Conservation (phyloP, 1,140 invertebrate species). For the Daktulosphaira vitifoliae region DNA sequence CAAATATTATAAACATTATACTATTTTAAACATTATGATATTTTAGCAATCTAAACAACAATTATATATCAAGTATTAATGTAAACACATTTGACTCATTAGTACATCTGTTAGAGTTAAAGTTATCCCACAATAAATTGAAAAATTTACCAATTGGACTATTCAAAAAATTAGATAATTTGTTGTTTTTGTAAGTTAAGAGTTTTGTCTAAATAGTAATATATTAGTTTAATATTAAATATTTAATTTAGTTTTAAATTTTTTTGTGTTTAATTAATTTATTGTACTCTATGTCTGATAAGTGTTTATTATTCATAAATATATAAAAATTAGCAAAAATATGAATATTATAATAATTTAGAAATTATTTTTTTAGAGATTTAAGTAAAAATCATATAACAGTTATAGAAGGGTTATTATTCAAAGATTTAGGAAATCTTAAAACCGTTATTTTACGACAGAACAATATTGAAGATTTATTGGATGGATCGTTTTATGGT, state of each 20-base stretch:
- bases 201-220: too few relatives aligned
- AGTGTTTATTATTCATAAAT: too few relatives aligned
- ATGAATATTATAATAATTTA: slow-evolving; percentile 30
- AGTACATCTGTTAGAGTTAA: slow-evolving; percentile 58
- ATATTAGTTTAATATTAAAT: too few relatives aligned
- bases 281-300: too few relatives aligned
- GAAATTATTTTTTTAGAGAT: slow-evolving; percentile 51
- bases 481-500: slow-evolving; percentile 81
- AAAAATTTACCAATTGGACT: slow-evolving; percentile 67
- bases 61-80: slow-evolving; percentile 65
- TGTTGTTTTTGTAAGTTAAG: slow-evolving; percentile 62
- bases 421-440: slow-evolving; percentile 63
- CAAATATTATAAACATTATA: slow-evolving; percentile 35
- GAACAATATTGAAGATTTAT: slow-evolving; percentile 66
- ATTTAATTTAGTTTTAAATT: too few relatives aligned
- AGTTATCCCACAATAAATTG: slow-evolving; percentile 73
- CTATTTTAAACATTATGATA: slow-evolving; percentile 40
- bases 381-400: slow-evolving; percentile 70
- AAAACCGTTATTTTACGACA: slow-evolving; percentile 64
- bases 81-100: slow-evolving; percentile 70
- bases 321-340: too few relatives aligned
- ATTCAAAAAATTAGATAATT: slow-evolving; percentile 71
- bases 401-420: slow-evolving; percentile 67
- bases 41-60: slow-evolving; percentile 70
- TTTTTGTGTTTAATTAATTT: too few relatives aligned